Evolutionary conservation across 2,113 vertebrate genomes (phyloP), one percentile per base, ranked within the genome.

Genomic region (Epinephelus moara): DNA sequence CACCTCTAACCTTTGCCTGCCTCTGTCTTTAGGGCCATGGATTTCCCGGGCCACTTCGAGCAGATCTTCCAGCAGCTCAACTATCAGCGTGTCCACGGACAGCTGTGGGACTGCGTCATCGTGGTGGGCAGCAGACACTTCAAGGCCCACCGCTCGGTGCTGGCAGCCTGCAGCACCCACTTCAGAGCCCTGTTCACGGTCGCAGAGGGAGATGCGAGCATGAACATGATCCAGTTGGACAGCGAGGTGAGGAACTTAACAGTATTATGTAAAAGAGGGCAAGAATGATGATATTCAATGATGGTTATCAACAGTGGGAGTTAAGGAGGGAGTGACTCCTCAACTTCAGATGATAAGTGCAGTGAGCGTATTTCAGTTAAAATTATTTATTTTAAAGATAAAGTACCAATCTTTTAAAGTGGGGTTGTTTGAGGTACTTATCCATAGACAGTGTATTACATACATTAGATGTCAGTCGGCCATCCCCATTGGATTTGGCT

Each of bases 51-150:
- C 42, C 98, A 99, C 92, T 99, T 99, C 83, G 97, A 99, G 66
- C 98, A 99, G 91, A 96, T 99, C 88, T 99, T 99, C 88, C 98
- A 99, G 93, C 98, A 99, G 91, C 94, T 99, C 50, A 99, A 99
- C 93, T 98, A 98, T 90, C 98, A 99, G 94, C 91, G 98, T 18
- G 96, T 99, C 72, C 98, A 99, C 0, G 96, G 97, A 15, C 98
- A 99, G 91, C 96, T 99, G 64, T 99, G 98, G 0, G 98, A 99
- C 86, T 99, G 98, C 4, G 97, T 98, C 82, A 99, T 99, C 0
- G 96, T 98, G 30, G 98, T 99, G 85, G 98, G 98, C 0, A 98
- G 94, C 78, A 94, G 97, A 49, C 98, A 99, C 86, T 99, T 99
- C 88, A 99, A 99, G 85, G 98, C 98, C 4, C 98, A 99, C 80